Base-by-base conservation (phyloP, 2,888 invertebrate genomes). In the Mantis religiosa region DNA sequence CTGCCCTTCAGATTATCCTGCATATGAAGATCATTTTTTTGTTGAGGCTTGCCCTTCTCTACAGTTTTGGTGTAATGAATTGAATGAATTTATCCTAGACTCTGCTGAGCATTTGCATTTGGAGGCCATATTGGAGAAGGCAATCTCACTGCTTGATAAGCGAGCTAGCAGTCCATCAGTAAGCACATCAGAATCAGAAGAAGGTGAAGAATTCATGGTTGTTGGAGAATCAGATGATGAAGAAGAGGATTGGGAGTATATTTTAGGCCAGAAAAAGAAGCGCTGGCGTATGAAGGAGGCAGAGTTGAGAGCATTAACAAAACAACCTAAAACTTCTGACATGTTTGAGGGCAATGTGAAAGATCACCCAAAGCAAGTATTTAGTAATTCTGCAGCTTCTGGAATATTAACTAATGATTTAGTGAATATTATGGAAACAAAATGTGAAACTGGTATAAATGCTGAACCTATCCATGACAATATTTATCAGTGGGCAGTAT, bases 331-430 rank as follows among this genome's bases (percentile, higher is more conserved):
- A 85, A 90, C 89, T 41, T 89, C 91, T n/a, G 91, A 91, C 27
- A 90, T 90, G 90, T 90, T 89, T 41, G 89, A 90, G 27, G 90
- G 90, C 34, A 71, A 82, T 83, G 86, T 90, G 9, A 90, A 90
- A 83, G 90, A 90, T 82, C 89, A 90, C 87, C 90, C 91, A 41
- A 91, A 91, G 87, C 92, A 92, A 90, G 92, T 93, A 14, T 93
- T 93, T 89, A 93, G 92, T 54, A 92, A 92, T 88, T 91, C 91
- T 84, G 93, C 92, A 27, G 92, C 93, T 9, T 92, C 92, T 41
- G 92, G 92, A 28, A 92, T 93, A 41, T 91, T 93, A 27, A 92
- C 92, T n/a, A 93, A 93, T 90, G 93, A 93, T 90, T 91, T 93
- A 30, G 92, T 93, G 15, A 91, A 91, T 82, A 92, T 93, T 82